phyloP scores from a whole-genome alignment of 2,113 vertebrate species.

The Hylia prasina region DNA sequence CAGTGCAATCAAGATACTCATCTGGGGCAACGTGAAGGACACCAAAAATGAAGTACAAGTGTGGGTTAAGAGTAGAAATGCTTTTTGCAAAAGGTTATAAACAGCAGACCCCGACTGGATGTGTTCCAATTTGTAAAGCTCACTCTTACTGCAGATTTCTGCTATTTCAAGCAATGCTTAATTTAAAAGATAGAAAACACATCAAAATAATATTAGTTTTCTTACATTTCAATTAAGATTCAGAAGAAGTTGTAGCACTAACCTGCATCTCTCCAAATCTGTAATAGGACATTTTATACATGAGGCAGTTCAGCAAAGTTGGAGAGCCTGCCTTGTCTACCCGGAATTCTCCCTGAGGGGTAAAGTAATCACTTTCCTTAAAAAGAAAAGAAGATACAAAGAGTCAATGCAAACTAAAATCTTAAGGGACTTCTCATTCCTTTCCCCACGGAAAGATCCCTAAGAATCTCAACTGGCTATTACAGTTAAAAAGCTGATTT shows the following conservation, averaged over 20 bases:
- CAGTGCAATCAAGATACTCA: neutral
- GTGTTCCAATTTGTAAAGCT: neutral
- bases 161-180: neutral
- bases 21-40: neutral
- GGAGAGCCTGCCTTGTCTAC: constrained; percentile 98
- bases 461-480: neutral
- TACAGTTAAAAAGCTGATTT: neutral
- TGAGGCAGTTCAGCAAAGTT: constrained; percentile 96
- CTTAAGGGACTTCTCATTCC: neutral
- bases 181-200: neutral
- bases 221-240: neutral
- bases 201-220: neutral
- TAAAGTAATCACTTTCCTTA: constrained; percentile 99
- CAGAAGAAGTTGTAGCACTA: constrained; percentile 44
- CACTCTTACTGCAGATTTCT: neutral
- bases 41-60: neutral
- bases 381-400: neutral
- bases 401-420: neutral
- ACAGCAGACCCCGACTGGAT: neutral
- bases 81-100: neutral
- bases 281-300: constrained; percentile 99
- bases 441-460: neutral
- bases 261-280: constrained; percentile 99
- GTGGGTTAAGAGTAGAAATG: neutral
- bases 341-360: constrained; percentile 96